Percentiles rank a stretch among this genome's conserved stretches.
phyloP scores from a whole-genome alignment of 2,888 invertebrate species.

The Cepaea hortensis region DNA sequence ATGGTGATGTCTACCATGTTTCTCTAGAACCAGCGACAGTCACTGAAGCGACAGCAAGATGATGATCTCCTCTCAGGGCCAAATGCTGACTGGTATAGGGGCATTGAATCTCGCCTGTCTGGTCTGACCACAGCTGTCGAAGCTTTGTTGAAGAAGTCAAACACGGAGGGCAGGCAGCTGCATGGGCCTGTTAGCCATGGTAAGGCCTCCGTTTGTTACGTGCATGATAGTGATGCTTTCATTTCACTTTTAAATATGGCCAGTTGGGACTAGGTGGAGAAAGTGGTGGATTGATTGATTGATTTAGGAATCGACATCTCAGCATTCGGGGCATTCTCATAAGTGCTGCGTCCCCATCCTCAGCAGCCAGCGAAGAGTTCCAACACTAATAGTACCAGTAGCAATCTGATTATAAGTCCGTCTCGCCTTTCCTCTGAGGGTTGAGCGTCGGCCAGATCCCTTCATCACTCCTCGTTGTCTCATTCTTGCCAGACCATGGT shows the following conservation, averaged over 20 bases:
- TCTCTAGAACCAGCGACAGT: conserved; percentile 63
- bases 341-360: no score
- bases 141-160: conserved; percentile 46
- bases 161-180: conserved; percentile 25
- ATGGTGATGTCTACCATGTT: not conserved
- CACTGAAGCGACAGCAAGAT: conserved; percentile 65
- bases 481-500: no score
- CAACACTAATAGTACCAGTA: no score
- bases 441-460: no score
- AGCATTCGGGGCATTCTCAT: no score
- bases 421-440: no score
- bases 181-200: conserved; percentile 40
- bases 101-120: conserved; percentile 23
- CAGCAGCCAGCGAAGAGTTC: no score
- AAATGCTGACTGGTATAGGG: conserved; percentile 14
- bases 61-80: conserved; percentile 41
- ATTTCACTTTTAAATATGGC: not conserved
- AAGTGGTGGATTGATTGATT: no score
- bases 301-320: no score
- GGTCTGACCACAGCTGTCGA: conserved; percentile 34
- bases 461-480: no score
- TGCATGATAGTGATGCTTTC: not conserved
- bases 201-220: not conserved
- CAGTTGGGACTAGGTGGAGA: not conserved
- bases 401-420: no score